phyloP scores from a whole-genome alignment of 64 coral and sea anemone genomes.

The Montipora efflorescens region DNA sequence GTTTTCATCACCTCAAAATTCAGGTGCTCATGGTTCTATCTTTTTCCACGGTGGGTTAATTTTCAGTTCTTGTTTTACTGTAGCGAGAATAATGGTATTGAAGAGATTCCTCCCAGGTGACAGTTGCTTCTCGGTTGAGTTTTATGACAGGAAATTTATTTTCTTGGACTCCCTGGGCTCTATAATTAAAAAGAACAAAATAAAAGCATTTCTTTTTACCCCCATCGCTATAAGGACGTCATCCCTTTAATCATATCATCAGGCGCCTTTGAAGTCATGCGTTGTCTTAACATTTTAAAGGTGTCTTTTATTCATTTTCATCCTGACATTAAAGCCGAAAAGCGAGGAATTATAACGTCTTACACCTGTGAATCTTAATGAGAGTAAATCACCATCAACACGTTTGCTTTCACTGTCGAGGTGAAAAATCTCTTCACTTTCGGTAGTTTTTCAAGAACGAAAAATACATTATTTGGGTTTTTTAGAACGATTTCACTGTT shows the following conservation, averaged over 20 bases:
- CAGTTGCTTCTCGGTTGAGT: background rate
- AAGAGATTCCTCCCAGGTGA: background rate
- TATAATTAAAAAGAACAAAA: background rate
- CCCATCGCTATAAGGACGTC: background rate
- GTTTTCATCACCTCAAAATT: background rate
- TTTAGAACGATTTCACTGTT: background rate
- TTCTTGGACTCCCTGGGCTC: background rate
- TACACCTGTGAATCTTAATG: slow-evolving; percentile 22
- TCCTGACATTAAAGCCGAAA: background rate
- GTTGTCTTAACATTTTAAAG: background rate
- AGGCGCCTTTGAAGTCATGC: background rate
- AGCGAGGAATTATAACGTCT: background rate
- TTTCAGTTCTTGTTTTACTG: background rate
- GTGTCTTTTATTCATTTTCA: background rate
- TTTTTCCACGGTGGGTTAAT: background rate
- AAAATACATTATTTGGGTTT: background rate
- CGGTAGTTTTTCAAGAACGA: background rate
- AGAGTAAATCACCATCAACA: slow-evolving; percentile 13
- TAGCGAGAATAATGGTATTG: background rate
- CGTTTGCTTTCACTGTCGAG: background rate
- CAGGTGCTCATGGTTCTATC: background rate
- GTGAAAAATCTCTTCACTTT: background rate
- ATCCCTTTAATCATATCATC: background rate
- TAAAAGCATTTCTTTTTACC: background rate
- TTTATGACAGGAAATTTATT: background rate